Percentiles rank a stretch among this genome's conserved stretches.
phyloP scores from a whole-genome alignment of 2,797 vertebrate genomes.

The Sandelia bainsii region DNA sequence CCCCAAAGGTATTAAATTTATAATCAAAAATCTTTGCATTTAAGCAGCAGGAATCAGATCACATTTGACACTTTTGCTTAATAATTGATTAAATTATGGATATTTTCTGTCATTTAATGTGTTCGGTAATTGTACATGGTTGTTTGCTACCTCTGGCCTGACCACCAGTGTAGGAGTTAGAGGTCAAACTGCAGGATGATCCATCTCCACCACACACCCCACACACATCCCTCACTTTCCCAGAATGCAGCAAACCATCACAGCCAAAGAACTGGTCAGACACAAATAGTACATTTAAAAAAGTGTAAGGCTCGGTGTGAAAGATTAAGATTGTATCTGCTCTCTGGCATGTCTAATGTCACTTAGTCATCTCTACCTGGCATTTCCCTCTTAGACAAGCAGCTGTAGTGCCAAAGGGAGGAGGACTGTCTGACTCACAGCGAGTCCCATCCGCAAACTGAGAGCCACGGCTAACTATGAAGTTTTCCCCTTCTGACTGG shows the following conservation, averaged over 20 bases:
- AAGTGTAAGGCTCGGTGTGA: not conserved
- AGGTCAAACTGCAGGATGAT: conserved; percentile 84
- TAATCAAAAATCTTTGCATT: not conserved
- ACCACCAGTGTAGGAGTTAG: conserved; percentile 87
- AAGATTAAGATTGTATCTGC: conserved; percentile 1
- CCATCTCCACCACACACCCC: conserved; percentile 91
- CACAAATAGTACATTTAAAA: conserved; percentile 21
- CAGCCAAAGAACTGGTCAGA: conserved; percentile 91
- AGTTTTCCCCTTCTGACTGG: conserved; percentile 87
- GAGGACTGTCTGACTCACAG: conserved; percentile 80
- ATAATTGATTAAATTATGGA: not conserved
- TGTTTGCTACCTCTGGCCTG: conserved; percentile 85
- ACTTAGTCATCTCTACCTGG: conserved; percentile 81
- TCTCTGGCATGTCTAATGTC: not conserved
- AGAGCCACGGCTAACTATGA: conserved; percentile 91
- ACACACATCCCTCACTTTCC: conserved; percentile 86
- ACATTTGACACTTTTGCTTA: not conserved
- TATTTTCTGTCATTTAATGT: not conserved
- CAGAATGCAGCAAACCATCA: conserved; percentile 90
- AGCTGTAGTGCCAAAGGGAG: conserved; percentile 66
- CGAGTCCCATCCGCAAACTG: conserved; percentile 93
- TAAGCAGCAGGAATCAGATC: not conserved
- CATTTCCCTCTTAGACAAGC: conserved; percentile 90
- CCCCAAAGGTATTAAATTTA: not conserved
- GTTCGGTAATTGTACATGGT: not conserved